Conservation (phyloP, 2,797 vertebrate genomes). For the Hapalemur alaotrensis region DNA sequence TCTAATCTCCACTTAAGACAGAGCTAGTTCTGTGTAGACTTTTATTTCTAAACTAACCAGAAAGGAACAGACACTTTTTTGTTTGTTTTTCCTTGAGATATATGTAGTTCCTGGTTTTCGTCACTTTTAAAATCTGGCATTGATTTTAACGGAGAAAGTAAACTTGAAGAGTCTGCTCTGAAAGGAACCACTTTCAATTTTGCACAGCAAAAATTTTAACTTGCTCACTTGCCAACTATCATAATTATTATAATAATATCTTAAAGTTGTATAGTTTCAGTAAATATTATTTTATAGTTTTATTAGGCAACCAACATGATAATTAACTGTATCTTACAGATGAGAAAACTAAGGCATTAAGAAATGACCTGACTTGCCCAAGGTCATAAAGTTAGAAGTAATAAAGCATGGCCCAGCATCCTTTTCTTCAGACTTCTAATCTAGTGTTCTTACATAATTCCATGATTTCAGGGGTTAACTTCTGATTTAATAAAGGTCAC, state of each 20-base stretch:
- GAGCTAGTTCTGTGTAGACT: background rate
- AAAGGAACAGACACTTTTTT: background rate
- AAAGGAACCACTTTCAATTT: constrained; percentile 10
- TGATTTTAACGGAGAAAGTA: background rate
- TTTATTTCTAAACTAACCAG: constrained; percentile 19
- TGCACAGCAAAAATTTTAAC: background rate
- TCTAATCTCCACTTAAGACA: background rate
- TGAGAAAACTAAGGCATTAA: constrained; percentile 45
- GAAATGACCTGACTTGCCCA: constrained; percentile 6
- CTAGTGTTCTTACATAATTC: background rate
- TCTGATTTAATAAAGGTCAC: constrained; percentile 27
- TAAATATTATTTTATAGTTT: constrained; percentile 28
- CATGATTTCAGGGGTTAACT: background rate
- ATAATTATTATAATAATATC: background rate
- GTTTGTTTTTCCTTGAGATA: constrained; percentile 3
- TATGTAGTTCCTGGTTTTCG: constrained; percentile 18
- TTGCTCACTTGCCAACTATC: constrained; percentile 4
- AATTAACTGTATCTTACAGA: constrained; percentile 38
- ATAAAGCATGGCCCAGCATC: background rate
- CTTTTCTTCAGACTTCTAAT: constrained; percentile 30
- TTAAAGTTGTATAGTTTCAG: background rate
- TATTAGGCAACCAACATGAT: constrained; percentile 15
- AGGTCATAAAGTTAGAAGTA: constrained; percentile 13
- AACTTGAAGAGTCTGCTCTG: background rate
- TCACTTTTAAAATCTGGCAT: background rate